Conservation (phyloP, 2,113 vertebrate genomes). For the Malurus elegans region DNA sequence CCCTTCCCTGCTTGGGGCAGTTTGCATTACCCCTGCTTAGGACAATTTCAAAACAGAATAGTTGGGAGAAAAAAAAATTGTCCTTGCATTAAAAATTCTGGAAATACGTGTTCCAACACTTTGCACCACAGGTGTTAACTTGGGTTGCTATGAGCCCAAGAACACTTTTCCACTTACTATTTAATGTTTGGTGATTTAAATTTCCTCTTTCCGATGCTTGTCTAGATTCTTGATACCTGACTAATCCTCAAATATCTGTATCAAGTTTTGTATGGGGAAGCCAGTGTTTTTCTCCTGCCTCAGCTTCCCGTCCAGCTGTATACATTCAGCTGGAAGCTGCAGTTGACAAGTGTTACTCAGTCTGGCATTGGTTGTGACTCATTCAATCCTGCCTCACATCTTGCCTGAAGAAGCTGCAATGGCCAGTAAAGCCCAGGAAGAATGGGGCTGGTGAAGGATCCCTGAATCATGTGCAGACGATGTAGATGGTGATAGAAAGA, state of each 20-base stretch:
- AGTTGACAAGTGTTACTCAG: neutral
- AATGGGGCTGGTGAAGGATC: neutral
- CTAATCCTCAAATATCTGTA: neutral
- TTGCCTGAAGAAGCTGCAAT: neutral
- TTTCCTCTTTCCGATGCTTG: neutral
- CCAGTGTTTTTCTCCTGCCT: neutral
- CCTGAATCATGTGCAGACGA: neutral
- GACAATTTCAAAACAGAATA: neutral
- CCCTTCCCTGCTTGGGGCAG: neutral
- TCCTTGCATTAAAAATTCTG: neutral
- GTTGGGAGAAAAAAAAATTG: neutral
- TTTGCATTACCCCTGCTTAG: neutral
- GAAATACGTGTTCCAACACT: accelerated
- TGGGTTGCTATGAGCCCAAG: neutral
- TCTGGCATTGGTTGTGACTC: neutral
- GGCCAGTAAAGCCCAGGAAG: neutral
- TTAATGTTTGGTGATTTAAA: neutral
- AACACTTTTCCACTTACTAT: neutral
- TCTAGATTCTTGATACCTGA: neutral
- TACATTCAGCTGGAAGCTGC: neutral
- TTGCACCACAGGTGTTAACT: neutral
- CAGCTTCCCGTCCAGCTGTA: neutral
- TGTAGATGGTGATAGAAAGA: neutral
- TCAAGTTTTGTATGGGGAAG: neutral
- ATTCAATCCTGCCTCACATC: neutral